A percentile compares a stretch with the other conserved stretches of the same genome.
These are phyloP conservation scores for Hipparchia sbordonii DNA, from an alignment of 2,888 invertebrate genomes.

Conservation along the genomic window DNA sequence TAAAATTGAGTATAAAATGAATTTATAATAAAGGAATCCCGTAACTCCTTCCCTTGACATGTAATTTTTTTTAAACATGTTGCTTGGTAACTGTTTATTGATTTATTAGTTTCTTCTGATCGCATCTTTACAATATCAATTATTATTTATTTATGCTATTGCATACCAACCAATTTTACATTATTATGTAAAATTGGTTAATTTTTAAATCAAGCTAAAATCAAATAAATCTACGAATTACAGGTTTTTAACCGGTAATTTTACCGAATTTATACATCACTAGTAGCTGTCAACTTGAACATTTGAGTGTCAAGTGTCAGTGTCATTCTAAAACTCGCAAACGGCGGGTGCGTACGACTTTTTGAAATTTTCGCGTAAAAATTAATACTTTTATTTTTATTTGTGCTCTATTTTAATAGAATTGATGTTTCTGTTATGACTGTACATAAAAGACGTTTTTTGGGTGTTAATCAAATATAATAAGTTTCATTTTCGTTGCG, in stretches of 20 bases:
- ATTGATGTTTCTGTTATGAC: neutral
- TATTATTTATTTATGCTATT: too few species aligned
- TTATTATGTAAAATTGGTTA: too few species aligned
- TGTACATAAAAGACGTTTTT: neutral
- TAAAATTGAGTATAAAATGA: conserved; percentile 37
- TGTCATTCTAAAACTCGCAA: neutral
- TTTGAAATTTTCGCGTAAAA: conserved; percentile 6
- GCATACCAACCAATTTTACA: too few species aligned
- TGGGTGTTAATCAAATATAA: neutral
- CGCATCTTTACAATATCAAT: neutral
- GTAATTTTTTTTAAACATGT: conserved; percentile 28
- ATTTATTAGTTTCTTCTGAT: neutral
- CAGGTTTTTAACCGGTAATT: too few species aligned
- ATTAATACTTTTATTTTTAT: neutral
- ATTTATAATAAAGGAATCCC: conserved; percentile 1
- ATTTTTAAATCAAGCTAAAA: too few species aligned
- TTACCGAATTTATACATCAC: neutral
- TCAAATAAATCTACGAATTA: too few species aligned
- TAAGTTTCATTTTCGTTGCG: conserved; percentile 9
- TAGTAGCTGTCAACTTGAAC: neutral
- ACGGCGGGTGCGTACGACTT: conserved; percentile 3
- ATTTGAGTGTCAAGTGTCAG: neutral
- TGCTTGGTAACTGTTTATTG: conserved; percentile 37
- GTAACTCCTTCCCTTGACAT: neutral
- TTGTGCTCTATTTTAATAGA: neutral